Conservation (phyloP, 30 jellyfish, hydroid and myxozoan species). For the Pelagia noctiluca region DNA sequence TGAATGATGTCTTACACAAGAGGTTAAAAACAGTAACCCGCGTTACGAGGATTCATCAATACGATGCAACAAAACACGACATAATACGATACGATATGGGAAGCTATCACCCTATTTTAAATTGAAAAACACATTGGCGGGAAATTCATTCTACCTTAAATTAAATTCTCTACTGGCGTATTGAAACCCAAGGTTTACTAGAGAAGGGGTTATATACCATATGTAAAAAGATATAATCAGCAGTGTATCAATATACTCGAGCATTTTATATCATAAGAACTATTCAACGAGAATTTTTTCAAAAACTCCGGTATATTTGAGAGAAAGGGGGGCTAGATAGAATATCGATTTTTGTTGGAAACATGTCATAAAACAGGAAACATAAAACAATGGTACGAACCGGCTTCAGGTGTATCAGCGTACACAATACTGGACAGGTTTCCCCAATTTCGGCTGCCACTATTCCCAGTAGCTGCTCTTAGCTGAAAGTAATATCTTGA, state of each 20-base stretch:
- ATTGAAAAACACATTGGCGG: too few relatives aligned
- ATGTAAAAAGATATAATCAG: too few relatives aligned
- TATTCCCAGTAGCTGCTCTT: constrained; percentile 54
- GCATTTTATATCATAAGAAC: background rate
- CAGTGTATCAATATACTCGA: background rate
- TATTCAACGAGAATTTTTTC: background rate
- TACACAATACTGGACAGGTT: constrained; percentile 21
- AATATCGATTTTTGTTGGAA: background rate
- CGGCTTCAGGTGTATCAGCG: constrained; percentile 33
- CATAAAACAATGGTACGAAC: background rate
- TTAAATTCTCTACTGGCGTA: too few relatives aligned
- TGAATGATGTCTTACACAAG: too few relatives aligned
- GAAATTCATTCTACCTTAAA: too few relatives aligned
- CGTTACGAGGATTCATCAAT: too few relatives aligned
- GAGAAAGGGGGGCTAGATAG: background rate
- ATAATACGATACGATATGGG: too few relatives aligned
- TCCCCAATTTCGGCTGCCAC: constrained; percentile 35
- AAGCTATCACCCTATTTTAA: too few relatives aligned
- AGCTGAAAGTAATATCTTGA: constrained; percentile 25
- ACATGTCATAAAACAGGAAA: background rate
- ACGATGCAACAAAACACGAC: too few relatives aligned
- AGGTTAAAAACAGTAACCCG: too few relatives aligned
- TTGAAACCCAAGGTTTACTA: too few relatives aligned
- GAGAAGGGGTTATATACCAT: too few relatives aligned
- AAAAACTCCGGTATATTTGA: background rate